Percentiles rank a stretch among this genome's conserved stretches.
Conservation (phyloP, 2,888 invertebrate species). For the Tenthredo amoena region DNA sequence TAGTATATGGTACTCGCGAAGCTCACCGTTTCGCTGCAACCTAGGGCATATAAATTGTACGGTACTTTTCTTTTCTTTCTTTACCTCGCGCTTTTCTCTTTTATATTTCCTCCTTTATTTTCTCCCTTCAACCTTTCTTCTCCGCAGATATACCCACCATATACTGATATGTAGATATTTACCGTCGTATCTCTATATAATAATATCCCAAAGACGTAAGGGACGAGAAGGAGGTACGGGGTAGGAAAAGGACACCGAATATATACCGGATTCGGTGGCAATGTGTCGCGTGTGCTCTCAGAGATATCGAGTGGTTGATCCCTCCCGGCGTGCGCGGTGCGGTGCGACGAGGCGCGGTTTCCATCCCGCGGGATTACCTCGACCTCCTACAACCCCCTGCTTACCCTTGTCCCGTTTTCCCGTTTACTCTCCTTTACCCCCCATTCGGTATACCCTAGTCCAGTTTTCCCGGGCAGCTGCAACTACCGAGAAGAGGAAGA, state of each 20-base stretch:
- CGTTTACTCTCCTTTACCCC: background rate
- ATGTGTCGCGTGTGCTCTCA: slow-evolving; percentile 42
- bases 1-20: background rate
- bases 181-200: slow-evolving; percentile 15
- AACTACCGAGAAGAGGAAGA: background rate
- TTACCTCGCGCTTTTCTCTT: background rate
- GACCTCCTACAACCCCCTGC: background rate
- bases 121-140: slow-evolving; percentile 7
- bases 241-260: slow-evolving; percentile 1
- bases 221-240: background rate
- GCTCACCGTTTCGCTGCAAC: slow-evolving; percentile 11
- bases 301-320: slow-evolving; percentile 51
- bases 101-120: background rate
- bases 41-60: slow-evolving; percentile 1
- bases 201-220: slow-evolving; percentile 30
- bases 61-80: slow-evolving; percentile 20
- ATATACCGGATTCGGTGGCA: slow-evolving; percentile 23
- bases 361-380: slow-evolving; percentile 48
- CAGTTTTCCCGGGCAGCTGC: slow-evolving; percentile 37
- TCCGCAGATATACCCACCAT: background rate
- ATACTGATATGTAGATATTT: background rate
- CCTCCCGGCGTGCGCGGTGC: slow-evolving; percentile 35
- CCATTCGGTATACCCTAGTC: background rate
- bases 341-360: slow-evolving; percentile 16
- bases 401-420: slow-evolving; percentile 36